Percentiles rank a stretch among this genome's conserved stretches.
Conservation (phyloP, 2,113 vertebrate species). For the Hucho hucho region DNA sequence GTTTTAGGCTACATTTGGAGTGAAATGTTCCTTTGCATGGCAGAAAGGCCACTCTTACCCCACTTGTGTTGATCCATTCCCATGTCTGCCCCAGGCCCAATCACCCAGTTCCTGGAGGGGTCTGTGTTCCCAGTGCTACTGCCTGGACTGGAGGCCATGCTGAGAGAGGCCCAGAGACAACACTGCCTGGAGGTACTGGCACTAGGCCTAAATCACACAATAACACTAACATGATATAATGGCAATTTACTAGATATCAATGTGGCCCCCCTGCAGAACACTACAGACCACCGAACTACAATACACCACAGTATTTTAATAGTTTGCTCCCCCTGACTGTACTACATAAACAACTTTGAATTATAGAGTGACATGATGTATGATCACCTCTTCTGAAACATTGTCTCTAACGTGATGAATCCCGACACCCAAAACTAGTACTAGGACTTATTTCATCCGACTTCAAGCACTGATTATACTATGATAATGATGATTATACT, state of each 20-base stretch:
- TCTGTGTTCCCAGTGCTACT: constrained; percentile 83
- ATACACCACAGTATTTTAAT: background rate
- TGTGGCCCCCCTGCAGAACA: no score
- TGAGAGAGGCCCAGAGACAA: constrained; percentile 77
- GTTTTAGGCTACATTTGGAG: background rate
- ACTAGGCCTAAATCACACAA: background rate
- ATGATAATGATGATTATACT: background rate
- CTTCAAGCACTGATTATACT: no score
- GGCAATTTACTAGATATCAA: background rate
- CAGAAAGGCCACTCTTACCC: background rate
- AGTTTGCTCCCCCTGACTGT: background rate
- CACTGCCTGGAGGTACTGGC: constrained; percentile 80
- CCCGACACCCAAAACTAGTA: no score
- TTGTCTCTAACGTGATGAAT: no score
- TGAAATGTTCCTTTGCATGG: background rate
- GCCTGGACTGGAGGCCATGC: constrained; percentile 81
- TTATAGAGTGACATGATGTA: background rate
- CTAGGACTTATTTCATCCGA: no score
- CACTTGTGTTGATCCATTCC: background rate
- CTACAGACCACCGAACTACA: background rate
- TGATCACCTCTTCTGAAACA: no score
- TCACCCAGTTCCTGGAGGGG: constrained; percentile 73
- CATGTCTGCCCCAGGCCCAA: constrained; percentile 69
- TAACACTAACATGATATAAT: background rate
- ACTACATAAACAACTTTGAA: background rate